Base-by-base conservation (phyloP, 2,113 vertebrate species). In the Lophius piscatorius region DNA sequence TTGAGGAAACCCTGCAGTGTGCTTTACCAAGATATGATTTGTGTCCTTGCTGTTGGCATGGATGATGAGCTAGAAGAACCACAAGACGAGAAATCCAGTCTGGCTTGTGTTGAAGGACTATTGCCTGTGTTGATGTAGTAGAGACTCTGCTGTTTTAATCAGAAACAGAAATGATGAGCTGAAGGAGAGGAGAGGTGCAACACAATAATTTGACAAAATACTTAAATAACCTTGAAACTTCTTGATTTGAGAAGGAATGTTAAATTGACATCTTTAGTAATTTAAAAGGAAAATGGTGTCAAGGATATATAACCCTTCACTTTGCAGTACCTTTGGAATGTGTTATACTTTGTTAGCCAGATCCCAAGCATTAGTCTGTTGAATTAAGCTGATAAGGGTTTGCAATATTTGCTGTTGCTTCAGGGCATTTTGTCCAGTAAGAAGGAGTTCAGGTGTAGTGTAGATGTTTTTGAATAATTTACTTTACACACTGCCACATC, bases 331-430 rank as follows among this genome's bases (percentile, higher is more conserved):
- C 14, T 57, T 42, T 47, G 7, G 36, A 51, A 33, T 48, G 60
- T 40, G 35, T 40, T 20, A 84, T 85, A 88, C 89, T 87, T 89
- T 88, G 87, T 77, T 26, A 14, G 57, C 18, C 41, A 55, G 51
- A 56, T 59, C 58, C 36, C 39, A 57, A 24, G 70, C 63, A 65
- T 70, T 59, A 61, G 71, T 87, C 54, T 90, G 83, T 90, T 89
- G 78, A 81, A 83, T 83, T 89, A 90, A 85, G 88, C 87, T 88
- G 90, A 91, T 91, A 90, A 91, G 77, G 71, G 76, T 9, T 24
- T 31, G 36, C 54, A 70, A 61, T 83, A 86, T 81, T 72, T 63
- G 67, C 66, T 68, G 8, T 47, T 10, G 51, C 35, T 39, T 69
- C 11, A 2, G 39, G 12, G 69, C 34, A 6, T 54, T 61, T 24